Base-by-base conservation (phyloP, 2,797 vertebrate species). In the Trematomus bernacchii region DNA sequence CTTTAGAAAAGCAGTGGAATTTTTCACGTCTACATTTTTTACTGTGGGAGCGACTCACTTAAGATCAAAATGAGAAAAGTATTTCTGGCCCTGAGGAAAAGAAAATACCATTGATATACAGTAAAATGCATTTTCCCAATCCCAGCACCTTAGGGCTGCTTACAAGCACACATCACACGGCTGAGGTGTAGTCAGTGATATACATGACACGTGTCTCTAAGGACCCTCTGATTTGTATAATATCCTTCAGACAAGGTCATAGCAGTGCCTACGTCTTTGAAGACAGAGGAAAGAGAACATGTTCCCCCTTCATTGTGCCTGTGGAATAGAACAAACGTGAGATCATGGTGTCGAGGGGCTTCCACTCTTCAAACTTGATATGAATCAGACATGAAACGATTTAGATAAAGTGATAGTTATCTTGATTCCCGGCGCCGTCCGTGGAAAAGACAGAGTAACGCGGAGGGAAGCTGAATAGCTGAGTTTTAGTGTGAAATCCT, bases 191-290 rank as follows among this genome's bases (percentile, higher is more conserved):
- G 96, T 96, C 95, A 94, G 96, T 96, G 96, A 97, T 97, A 97
- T 96, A 96, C 95, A 96, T 96, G 96, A 96, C 95, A 96, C 94
- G 95, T 93, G 94, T 97, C 97, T 97, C 97, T 92, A 91, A 96
- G 96, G 97, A 96, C 94, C 85, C 92, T 94, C 94, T 94, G 95
- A 96, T 97, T 98, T 97, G 96, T 97, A 95, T 90, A 92, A 97
- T 97, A 96, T 96, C 96, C 96, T 97, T 98, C 96, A 96, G 94
- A 96, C 97, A 98, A 99, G 97, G 97, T 99, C 97, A 96, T 91
- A 96, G 90, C 95, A 89, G 93, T 91, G 94, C 92, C 93, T 96
- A 91, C 75, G 80, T 93, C 93, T 94, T 93, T 94, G 91, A 92
- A 93, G 92, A 93, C 78, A 73, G 87, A 90, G 90, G 83, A 82